Conservation (phyloP, 2,797 vertebrate species). For the Phaenicophaeus curvirostris region DNA sequence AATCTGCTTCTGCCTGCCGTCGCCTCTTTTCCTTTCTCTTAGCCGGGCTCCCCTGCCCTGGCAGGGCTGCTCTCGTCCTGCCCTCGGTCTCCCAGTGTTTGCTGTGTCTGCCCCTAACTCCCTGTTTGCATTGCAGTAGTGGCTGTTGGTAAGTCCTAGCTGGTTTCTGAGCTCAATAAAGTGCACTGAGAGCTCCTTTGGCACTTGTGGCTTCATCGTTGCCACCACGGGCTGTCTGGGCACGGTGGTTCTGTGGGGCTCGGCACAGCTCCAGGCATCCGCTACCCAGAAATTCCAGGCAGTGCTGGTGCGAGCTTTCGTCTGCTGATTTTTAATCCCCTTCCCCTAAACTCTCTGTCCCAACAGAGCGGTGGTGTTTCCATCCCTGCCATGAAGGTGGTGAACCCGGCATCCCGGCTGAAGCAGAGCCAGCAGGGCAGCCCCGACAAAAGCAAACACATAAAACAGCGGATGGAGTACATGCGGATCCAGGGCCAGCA, state of each 20-base stretch:
- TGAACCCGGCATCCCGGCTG: constrained; percentile 87
- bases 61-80: not conserved
- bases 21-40: not conserved
- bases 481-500: constrained; percentile 91
- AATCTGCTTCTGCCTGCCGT: constrained; percentile 17
- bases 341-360: not conserved
- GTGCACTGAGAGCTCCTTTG: not conserved
- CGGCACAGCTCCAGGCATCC: rapidly evolving
- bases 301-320: rapidly evolving
- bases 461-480: constrained; percentile 92
- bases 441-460: constrained; percentile 90
- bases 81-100: not conserved
- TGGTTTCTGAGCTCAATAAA: not conserved
- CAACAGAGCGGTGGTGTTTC: constrained; percentile 82
- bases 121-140: not conserved
- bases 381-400: constrained; percentile 83
- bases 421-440: constrained; percentile 92
- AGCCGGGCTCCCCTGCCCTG: not conserved
- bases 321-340: not conserved
- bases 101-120: not conserved
- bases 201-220: rapidly evolving
- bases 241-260: rapidly evolving
- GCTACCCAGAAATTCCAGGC: rapidly evolving
- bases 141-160: not conserved
- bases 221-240: rapidly evolving